These are phyloP conservation scores for Aurelia coerulea DNA, from an alignment of 30 jellyfish, hydroid and myxozoan genomes.

Conservation along the genomic window DNA sequence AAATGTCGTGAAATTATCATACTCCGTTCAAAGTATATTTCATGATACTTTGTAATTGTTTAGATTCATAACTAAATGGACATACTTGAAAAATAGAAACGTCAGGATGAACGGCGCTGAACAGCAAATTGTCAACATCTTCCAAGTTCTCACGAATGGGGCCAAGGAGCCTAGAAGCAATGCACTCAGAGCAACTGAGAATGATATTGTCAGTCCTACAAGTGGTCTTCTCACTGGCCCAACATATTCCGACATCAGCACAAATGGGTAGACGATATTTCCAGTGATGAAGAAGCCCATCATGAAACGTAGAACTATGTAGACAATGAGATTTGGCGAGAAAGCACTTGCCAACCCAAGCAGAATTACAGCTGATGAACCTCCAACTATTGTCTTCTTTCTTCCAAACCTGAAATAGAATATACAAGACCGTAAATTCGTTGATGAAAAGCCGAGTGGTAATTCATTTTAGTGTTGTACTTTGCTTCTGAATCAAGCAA, in stretches of 20 bases:
- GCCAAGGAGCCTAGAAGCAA: constrained; percentile 71
- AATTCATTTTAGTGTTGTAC: background rate
- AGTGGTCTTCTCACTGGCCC: constrained; percentile 72
- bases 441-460: background rate
- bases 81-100: constrained; percentile 58
- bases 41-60: no score
- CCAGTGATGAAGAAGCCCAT: constrained; percentile 80
- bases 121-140: constrained; percentile 52
- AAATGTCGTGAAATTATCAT: no score
- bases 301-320: constrained; percentile 50
- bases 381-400: constrained; percentile 32
- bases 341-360: constrained; percentile 54
- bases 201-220: constrained; percentile 64
- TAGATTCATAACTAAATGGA: background rate
- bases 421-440: background rate
- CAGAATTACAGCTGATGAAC: constrained; percentile 26
- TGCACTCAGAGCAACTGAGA: constrained; percentile 35
- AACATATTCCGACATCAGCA: constrained; percentile 67
- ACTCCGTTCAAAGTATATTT: no score
- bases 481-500: background rate
- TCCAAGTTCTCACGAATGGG: constrained; percentile 71
- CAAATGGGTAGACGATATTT: constrained; percentile 52
- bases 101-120: constrained; percentile 63
- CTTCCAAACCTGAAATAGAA: constrained; percentile 59
- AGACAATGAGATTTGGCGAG: constrained; percentile 58